A percentile compares a stretch with the other conserved stretches of the same genome.
Evolutionary conservation across 2,888 invertebrate genomes (phyloP).

Genomic region (Lissonota sp.): DNA sequence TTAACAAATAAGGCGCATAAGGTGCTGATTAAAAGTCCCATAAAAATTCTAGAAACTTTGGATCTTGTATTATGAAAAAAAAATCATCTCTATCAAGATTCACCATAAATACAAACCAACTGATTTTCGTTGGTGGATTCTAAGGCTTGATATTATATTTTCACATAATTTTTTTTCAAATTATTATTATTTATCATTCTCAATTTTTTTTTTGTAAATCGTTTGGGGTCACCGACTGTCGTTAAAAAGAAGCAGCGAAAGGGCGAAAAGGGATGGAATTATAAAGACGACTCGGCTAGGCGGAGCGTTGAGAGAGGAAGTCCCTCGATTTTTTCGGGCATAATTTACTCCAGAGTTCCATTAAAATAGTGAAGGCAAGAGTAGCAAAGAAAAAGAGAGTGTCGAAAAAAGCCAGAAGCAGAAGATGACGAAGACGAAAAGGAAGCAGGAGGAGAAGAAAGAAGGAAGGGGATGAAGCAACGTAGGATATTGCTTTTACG

Average conservation of each 20-base stretch:
- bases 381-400: slow-evolving; percentile 7
- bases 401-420: background rate
- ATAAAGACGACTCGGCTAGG: background rate
- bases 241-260: background rate
- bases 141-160: no score
- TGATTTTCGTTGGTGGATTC: no score
- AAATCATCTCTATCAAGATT: no score
- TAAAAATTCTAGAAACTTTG: no score
- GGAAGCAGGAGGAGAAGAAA: slow-evolving; percentile 7
- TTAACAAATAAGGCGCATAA: no score
- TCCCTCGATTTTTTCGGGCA: slow-evolving; percentile 42
- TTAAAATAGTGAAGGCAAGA: slow-evolving; percentile 44
- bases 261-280: background rate
- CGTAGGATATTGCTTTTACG: slow-evolving; percentile 47
- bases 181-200: background rate
- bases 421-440: background rate
- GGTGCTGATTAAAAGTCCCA: no score
- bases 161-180: no score
- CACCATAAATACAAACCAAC: no score
- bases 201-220: slow-evolving; percentile 25
- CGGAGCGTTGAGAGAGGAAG: slow-evolving; percentile 28
- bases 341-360: slow-evolving; percentile 52
- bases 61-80: no score
- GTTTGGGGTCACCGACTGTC: slow-evolving; percentile 32
- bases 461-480: slow-evolving; percentile 10